A percentile compares a stretch with the other conserved stretches of the same genome.
These are phyloP conservation scores for Philypnodon macrostomus DNA, from an alignment of 2,797 vertebrate species.

Conservation along the genomic window DNA sequence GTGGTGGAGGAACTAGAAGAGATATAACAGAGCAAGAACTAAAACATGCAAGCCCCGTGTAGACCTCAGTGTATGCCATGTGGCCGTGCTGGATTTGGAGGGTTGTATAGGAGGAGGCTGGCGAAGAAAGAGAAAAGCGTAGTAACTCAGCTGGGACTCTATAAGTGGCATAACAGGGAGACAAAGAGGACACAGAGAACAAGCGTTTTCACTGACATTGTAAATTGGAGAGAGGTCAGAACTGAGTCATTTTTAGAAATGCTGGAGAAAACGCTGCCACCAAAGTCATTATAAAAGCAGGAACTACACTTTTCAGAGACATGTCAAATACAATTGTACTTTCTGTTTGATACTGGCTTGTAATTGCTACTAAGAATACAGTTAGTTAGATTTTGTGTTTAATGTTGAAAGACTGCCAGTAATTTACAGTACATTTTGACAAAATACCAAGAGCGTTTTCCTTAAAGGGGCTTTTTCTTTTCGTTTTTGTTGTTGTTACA, in stretches of 20 bases:
- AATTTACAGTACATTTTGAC: no score
- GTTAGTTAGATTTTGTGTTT: no score
- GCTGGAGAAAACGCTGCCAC: background rate
- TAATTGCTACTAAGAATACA: no score
- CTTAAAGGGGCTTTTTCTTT: no score
- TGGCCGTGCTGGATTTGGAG: slow-evolving; percentile 13
- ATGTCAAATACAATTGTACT: no score
- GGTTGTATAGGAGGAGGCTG: slow-evolving; percentile 1
- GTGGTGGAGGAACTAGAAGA: slow-evolving; percentile 7
- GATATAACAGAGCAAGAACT: slow-evolving; percentile 4
- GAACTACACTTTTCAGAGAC: no score
- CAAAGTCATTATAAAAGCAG: no score
- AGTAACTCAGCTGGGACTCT: background rate
- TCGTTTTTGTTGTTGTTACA: no score
- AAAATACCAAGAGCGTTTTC: no score
- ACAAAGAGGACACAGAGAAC: slow-evolving; percentile 1
- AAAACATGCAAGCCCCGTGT: slow-evolving; percentile 19
- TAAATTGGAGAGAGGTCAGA: slow-evolving; percentile 10
- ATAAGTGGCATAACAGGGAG: slow-evolving; percentile 14
- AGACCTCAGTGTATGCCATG: slow-evolving; percentile 8
- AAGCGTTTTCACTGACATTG: slow-evolving; percentile 1
- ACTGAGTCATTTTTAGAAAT: background rate
- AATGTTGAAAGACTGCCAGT: no score
- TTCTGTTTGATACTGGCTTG: no score
- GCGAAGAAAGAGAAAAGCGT: slow-evolving; percentile 3